Evolutionary conservation across 2,113 vertebrate genomes (phyloP).

Genomic region (Sylvietta virens): DNA sequence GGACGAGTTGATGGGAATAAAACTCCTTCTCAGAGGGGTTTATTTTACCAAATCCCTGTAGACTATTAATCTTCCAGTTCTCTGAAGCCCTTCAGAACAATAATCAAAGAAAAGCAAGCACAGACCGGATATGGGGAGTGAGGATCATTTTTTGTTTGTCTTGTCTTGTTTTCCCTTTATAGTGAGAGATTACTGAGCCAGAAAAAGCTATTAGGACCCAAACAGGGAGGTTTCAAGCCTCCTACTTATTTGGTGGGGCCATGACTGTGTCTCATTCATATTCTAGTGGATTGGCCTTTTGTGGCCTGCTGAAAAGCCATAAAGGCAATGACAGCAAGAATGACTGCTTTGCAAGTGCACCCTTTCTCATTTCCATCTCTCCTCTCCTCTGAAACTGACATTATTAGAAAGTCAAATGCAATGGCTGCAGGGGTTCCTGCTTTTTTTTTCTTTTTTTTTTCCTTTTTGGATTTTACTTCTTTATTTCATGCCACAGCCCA

Average conservation of each 20-base stretch:
- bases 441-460: not conserved
- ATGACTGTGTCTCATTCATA: conserved; percentile 56
- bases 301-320: conserved; percentile 50
- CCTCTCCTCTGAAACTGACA: conserved; percentile 4
- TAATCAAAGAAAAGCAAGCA: not conserved
- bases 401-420: conserved; percentile 55
- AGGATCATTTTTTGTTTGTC: not conserved
- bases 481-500: not conserved
- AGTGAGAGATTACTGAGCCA: conserved; percentile 40
- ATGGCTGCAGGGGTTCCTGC: not conserved
- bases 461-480: not conserved
- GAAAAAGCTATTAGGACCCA: conserved; percentile 54
- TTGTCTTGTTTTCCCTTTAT: conserved; percentile 28
- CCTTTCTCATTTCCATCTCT: conserved; percentile 42
- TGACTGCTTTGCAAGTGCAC: conserved; percentile 33
- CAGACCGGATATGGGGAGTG: not conserved
- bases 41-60: not conserved
- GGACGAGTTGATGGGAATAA: not conserved
- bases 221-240: conserved; percentile 24
- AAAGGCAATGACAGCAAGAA: conserved; percentile 51
- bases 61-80: conserved; percentile 5
- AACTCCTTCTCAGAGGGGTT: not conserved
- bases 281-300: conserved; percentile 51
- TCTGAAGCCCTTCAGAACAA: not conserved
- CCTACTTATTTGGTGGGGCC: conserved; percentile 21